A percentile compares a stretch with the other conserved stretches of the same genome.
phyloP scores from a whole-genome alignment of 2,797 vertebrate species.

The Macroramphosus scolopax region DNA sequence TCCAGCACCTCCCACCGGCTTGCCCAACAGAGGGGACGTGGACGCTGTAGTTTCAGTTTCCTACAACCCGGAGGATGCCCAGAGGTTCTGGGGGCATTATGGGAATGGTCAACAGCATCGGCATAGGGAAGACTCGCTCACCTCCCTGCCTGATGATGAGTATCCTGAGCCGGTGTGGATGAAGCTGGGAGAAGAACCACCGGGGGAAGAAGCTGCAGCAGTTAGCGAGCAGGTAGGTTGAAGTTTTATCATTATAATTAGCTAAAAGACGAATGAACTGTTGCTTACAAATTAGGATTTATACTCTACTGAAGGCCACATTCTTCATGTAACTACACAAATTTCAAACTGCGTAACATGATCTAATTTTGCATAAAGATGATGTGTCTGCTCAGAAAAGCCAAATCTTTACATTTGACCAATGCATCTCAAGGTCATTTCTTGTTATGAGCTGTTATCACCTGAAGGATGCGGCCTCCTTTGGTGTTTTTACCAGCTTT shows the following conservation, averaged over 20 bases:
- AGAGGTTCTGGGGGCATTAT: conserved; percentile 56
- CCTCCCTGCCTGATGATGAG: conserved; percentile 59
- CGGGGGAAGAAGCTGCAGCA: conserved; percentile 44
- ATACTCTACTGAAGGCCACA: not conserved
- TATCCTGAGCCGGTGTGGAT: conserved; percentile 71
- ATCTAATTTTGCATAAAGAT: too few species aligned
- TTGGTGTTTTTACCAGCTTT: not conserved
- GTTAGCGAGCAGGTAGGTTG: conserved; percentile 58
- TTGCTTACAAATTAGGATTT: too few species aligned
- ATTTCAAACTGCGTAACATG: too few species aligned
- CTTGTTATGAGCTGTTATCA: too few species aligned
- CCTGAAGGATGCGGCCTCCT: not conserved
- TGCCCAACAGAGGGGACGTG: conserved; percentile 36
- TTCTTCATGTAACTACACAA: not conserved
- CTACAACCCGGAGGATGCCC: conserved; percentile 62
- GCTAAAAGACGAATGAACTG: too few species aligned
- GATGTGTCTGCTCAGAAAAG: too few species aligned
- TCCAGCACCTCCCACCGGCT: conserved; percentile 15
- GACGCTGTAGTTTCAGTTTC: conserved; percentile 71
- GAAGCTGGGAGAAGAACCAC: conserved; percentile 57
- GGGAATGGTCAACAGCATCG: conserved; percentile 42
- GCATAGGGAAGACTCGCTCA: conserved; percentile 47
- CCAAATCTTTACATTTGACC: too few species aligned
- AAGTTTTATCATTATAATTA: not conserved
- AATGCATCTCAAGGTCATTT: too few species aligned